Conservation (phyloP, 1,140 invertebrate species). For the Propsilocerus akamusi region DNA sequence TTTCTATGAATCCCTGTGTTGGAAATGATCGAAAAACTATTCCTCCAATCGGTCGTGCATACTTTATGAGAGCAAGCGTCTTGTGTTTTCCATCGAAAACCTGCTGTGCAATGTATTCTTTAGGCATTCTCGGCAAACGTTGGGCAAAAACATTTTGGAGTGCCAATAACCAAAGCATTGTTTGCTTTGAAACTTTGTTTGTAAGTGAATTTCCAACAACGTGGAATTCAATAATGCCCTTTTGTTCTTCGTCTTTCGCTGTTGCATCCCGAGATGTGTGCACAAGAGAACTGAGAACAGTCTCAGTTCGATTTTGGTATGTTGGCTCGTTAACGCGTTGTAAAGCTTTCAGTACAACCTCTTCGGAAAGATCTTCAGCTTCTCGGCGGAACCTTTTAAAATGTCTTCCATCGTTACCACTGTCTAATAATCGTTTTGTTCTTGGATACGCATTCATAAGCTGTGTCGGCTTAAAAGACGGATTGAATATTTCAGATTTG, state of each 20-base stretch:
- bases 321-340: constrained; percentile 21
- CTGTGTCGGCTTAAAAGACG: constrained; percentile 23
- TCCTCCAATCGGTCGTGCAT: constrained; percentile 85
- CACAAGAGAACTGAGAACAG: constrained; percentile 38
- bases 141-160: constrained; percentile 91
- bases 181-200: constrained; percentile 69
- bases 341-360: constrained; percentile 18
- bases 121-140: constrained; percentile 92
- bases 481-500: constrained; percentile 85
- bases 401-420: constrained; percentile 13
- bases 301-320: constrained; percentile 15
- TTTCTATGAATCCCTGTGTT: constrained; percentile 32
- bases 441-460: constrained; percentile 9
- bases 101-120: constrained; percentile 91
- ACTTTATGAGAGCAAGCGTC: constrained; percentile 80
- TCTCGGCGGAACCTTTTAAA: constrained; percentile 18
- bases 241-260: constrained; percentile 74
- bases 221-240: constrained; percentile 82
- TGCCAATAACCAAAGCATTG: constrained; percentile 74
- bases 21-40: constrained; percentile 96
- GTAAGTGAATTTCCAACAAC: constrained; percentile 86
- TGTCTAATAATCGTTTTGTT: background rate
- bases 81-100: constrained; percentile 98
- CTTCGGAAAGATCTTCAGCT: constrained; percentile 18
- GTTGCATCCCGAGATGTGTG: constrained; percentile 77